phyloP scores from a whole-genome alignment of 64 coral and sea anemone genomes.

The Orbicella faveolata region DNA sequence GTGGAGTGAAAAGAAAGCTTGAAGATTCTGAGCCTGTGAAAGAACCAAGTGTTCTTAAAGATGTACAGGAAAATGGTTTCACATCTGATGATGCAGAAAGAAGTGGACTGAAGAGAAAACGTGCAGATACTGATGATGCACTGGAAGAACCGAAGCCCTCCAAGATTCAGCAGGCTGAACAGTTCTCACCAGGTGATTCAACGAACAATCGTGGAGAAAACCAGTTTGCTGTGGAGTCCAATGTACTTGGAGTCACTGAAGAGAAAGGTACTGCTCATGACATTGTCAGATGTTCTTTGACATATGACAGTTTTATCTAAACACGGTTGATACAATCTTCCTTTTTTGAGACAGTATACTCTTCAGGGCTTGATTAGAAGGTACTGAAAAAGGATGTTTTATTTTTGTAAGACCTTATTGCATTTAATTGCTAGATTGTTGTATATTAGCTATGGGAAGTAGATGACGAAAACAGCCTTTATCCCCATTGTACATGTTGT shows the following conservation, averaged over 20 bases:
- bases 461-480: too few species aligned
- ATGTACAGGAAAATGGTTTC: not conserved
- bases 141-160: not conserved
- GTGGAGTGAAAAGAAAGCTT: not conserved
- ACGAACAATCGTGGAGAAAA: not conserved
- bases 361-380: not conserved
- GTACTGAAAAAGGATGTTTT: not conserved
- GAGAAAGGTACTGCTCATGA: not conserved
- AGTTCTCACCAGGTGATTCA: not conserved
- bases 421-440: too few species aligned
- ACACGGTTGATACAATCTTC: not conserved
- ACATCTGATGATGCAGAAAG: not conserved
- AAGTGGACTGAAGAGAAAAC: constrained; percentile 14
- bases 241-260: not conserved
- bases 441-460: too few species aligned
- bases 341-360: not conserved
- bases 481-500: too few species aligned
- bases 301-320: constrained; percentile 40
- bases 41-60: not conserved
- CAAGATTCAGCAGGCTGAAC: not conserved
- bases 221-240: not conserved
- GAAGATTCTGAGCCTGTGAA: not conserved
- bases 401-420: too few species aligned
- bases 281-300: not conserved
- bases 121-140: not conserved